A percentile compares a stretch with the other conserved stretches of the same genome.
Evolutionary conservation across 2,797 vertebrate genomes (phyloP).

Genomic region (Aythya fuligula): DNA sequence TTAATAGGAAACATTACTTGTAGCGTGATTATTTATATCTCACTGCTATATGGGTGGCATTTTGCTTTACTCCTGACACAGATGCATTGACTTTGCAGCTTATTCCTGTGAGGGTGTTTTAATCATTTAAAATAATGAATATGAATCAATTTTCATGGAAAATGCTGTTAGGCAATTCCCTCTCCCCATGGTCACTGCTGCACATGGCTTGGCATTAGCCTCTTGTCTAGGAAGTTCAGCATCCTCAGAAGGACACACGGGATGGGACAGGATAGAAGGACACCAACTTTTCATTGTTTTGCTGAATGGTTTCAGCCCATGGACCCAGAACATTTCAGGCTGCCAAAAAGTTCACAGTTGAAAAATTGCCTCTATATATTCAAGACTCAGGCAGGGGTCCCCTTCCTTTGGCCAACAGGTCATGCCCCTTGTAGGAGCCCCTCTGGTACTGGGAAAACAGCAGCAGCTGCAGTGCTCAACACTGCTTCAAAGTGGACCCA

Average conservation of each 20-base stretch:
- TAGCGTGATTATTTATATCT: constrained; percentile 3
- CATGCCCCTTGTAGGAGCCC: not conserved
- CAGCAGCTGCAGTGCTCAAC: not conserved
- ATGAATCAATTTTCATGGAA: not conserved
- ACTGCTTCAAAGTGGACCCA: not conserved
- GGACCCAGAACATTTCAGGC: not conserved
- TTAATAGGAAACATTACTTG: not conserved
- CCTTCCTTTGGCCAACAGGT: not conserved
- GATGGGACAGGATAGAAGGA: not conserved
- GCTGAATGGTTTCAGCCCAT: not conserved
- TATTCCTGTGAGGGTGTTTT: not conserved
- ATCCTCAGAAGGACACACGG: not conserved
- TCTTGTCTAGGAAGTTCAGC: not conserved
- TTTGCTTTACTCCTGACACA: constrained; percentile 8
- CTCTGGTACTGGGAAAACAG: not conserved
- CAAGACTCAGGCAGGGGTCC: not conserved
- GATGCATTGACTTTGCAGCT: constrained; percentile 9
- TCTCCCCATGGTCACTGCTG: not conserved
- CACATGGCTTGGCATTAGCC: not conserved
- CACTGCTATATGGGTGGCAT: not conserved
- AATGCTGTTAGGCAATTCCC: not conserved
- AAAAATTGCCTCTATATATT: not conserved
- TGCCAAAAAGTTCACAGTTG: not conserved
- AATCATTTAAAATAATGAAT: not conserved
- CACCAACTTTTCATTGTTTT: not conserved